phyloP scores from a whole-genome alignment of 2,797 vertebrate genomes.

The Oryzias sinensis region DNA sequence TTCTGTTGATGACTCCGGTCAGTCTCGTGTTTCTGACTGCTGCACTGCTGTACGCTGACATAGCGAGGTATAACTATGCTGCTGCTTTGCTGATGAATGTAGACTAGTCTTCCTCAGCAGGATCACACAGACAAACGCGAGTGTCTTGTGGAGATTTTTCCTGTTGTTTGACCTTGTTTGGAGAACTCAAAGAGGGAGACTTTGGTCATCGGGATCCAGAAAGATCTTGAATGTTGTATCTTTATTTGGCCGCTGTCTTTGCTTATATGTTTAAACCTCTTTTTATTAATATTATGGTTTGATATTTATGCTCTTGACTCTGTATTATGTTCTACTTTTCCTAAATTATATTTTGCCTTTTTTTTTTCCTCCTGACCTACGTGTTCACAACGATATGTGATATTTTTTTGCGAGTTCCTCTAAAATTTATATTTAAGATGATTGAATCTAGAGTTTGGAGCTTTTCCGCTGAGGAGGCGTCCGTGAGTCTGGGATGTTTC shows the following conservation, averaged over 20 bases:
- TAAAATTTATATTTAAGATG: constrained; percentile 30
- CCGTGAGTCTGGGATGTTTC: constrained; percentile 29
- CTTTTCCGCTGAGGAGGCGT: constrained; percentile 38
- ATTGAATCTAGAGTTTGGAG: constrained; percentile 26
- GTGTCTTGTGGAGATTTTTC: constrained; percentile 46
- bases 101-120: constrained; percentile 78
- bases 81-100: constrained; percentile 82
- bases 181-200: constrained; percentile 38
- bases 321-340: constrained; percentile 59
- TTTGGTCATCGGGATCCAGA: constrained; percentile 62
- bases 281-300: constrained; percentile 55
- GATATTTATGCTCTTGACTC: constrained; percentile 70
- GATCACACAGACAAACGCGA: constrained; percentile 53
- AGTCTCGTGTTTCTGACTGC: constrained; percentile 59
- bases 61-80: constrained; percentile 70
- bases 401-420: constrained; percentile 58
- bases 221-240: constrained; percentile 61
- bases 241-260: constrained; percentile 57
- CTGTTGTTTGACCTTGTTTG: constrained; percentile 36
- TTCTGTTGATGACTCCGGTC: constrained; percentile 61
- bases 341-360: constrained; percentile 57
- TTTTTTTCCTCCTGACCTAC: constrained; percentile 40
- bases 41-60: constrained; percentile 69
- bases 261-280: constrained; percentile 56
- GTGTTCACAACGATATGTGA: constrained; percentile 47